Evolutionary conservation across 2,888 invertebrate genomes (phyloP).

Genomic region (Caradrina kadenii): DNA sequence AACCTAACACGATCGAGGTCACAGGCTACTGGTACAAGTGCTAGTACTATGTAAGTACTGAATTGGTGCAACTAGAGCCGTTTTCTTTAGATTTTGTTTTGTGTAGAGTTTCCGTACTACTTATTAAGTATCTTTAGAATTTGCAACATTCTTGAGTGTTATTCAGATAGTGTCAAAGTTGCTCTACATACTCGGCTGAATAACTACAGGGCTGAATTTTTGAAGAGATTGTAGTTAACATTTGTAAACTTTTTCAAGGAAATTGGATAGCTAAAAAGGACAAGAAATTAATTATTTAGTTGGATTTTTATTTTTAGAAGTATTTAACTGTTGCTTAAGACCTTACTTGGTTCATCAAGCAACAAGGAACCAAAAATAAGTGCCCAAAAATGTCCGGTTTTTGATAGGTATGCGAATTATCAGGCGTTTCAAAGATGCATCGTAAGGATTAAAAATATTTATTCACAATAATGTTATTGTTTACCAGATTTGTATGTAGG

Average conservation of each 20-base stretch:
- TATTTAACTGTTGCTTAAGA: too few relatives aligned
- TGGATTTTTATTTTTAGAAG: too few relatives aligned
- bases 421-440: too few relatives aligned
- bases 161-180: constrained; percentile 16
- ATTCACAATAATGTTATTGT: neutral
- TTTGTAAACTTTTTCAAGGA: neutral
- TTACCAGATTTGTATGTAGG: neutral
- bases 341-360: too few relatives aligned
- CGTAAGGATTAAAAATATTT: neutral
- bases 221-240: constrained; percentile 1
- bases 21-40: constrained; percentile 43
- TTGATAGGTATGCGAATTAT: neutral
- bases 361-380: too few relatives aligned
- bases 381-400: too few relatives aligned
- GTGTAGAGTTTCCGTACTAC: constrained; percentile 18
- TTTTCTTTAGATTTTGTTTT: constrained; percentile 23
- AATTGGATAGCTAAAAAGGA: too few relatives aligned
- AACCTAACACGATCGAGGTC: constrained; percentile 55
- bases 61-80: neutral
- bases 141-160: constrained; percentile 18
- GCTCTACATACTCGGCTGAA: neutral
- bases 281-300: too few relatives aligned
- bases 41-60: constrained; percentile 15
- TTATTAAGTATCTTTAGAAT: neutral
- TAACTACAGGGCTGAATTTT: constrained; percentile 7